Evolutionary conservation across 2,888 invertebrate genomes (phyloP).

Genomic region (Slavum lentiscoides): DNA sequence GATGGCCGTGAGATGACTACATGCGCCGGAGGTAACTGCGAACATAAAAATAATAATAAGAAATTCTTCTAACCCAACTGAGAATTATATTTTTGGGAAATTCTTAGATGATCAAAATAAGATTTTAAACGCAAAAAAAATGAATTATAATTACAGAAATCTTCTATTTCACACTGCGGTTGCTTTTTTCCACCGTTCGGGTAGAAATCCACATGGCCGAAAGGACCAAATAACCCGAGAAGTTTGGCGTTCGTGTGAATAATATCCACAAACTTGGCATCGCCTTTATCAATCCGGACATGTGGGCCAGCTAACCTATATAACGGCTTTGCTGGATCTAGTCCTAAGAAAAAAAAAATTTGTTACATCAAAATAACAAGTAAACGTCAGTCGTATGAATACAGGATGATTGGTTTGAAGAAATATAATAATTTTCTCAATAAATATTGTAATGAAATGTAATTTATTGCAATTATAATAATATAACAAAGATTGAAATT

Average conservation of each 20-base stretch:
- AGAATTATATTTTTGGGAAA: too few relatives aligned
- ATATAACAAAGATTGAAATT: too few relatives aligned
- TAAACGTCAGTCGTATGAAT: too few relatives aligned
- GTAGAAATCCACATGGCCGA: constrained; percentile 52
- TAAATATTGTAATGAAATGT: too few relatives aligned
- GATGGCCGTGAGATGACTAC: constrained; percentile 38
- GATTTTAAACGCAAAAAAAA: too few relatives aligned
- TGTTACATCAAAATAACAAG: background rate
- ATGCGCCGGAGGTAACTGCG: constrained; percentile 20
- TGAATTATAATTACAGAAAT: background rate
- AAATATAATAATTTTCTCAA: background rate
- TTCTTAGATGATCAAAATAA: too few relatives aligned
- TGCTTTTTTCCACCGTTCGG: constrained; percentile 53
- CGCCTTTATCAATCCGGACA: constrained; percentile 36
- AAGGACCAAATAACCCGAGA: constrained; percentile 13
- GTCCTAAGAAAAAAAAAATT: background rate
- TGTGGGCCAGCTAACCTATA: too few relatives aligned
- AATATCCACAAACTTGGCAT: constrained; percentile 54
- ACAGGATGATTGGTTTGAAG: too few relatives aligned
- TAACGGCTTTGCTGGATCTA: constrained; percentile 13
- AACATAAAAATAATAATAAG: background rate
- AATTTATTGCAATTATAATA: too few relatives aligned
- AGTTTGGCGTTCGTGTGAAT: constrained; percentile 50
- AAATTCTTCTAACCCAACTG: too few relatives aligned
- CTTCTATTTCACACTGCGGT: constrained; percentile 32